Evolutionary conservation across 1,140 invertebrate species (phyloP).

Genomic region (Anastatus disparis): DNA sequence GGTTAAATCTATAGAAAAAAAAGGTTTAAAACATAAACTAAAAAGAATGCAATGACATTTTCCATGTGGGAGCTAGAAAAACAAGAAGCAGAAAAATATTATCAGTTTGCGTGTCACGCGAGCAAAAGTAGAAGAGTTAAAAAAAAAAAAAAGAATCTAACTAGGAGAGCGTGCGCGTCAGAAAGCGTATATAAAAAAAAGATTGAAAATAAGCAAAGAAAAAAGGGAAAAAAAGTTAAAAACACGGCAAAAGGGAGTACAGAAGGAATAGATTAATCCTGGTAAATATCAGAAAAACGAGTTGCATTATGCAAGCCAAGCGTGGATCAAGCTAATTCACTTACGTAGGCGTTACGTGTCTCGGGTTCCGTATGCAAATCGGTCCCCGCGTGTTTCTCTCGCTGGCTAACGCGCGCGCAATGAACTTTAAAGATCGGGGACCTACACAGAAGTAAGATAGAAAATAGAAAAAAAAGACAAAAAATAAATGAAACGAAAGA

Average conservation of each 20-base stretch:
- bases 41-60: not conserved
- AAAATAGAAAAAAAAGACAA: slow-evolving; percentile 5
- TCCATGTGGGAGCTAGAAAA: not conserved
- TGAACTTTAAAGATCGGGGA: slow-evolving; percentile 45
- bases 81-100: slow-evolving; percentile 6
- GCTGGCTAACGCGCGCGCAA: slow-evolving; percentile 46
- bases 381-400: too few species aligned
- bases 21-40: not conserved
- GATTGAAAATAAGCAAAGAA: not conserved
- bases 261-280: slow-evolving; percentile 13
- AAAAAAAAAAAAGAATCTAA: not conserved
- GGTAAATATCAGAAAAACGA: slow-evolving; percentile 20
- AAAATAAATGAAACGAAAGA: slow-evolving; percentile 7
- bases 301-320: slow-evolving; percentile 31
- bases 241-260: not conserved
- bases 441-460: slow-evolving; percentile 37
- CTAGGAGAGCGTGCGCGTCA: not conserved
- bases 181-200: not conserved
- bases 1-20: not conserved
- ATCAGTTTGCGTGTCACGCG: slow-evolving; percentile 12
- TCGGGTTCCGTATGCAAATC: slow-evolving; percentile 45
- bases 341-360: slow-evolving; percentile 25
- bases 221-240: too few species aligned
- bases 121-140: not conserved
- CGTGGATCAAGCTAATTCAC: slow-evolving; percentile 38